A percentile compares a stretch with the other conserved stretches of the same genome.
Conservation (phyloP, 2,113 vertebrate genomes). For the Condylura cristata region DNA sequence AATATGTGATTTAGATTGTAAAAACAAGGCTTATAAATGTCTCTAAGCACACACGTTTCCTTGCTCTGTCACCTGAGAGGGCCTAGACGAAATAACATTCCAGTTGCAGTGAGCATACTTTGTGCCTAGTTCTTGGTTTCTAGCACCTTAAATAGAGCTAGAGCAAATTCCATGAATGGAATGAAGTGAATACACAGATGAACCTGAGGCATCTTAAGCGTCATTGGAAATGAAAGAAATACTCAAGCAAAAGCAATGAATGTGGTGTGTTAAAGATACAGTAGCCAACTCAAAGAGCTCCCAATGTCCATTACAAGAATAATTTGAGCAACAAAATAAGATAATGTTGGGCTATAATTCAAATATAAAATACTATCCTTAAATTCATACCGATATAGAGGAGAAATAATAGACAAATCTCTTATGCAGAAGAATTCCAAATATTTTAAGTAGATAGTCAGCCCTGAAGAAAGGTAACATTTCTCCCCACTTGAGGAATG, state of each 20-base stretch:
- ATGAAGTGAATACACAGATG: neutral
- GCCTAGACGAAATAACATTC: neutral
- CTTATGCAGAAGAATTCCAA: neutral
- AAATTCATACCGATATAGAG: neutral
- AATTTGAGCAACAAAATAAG: conserved; percentile 38
- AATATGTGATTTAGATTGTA: neutral
- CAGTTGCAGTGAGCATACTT: neutral
- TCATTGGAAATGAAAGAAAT: neutral
- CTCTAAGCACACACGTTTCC: neutral
- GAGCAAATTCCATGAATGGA: neutral
- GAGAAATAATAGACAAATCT: neutral
- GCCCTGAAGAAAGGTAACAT: neutral
- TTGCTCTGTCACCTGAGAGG: neutral
- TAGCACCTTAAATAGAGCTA: neutral
- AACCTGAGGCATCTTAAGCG: neutral
- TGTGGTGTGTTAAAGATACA: neutral
- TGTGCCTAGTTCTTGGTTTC: neutral
- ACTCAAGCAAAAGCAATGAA: neutral
- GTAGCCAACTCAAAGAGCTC: neutral
- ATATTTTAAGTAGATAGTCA: neutral
- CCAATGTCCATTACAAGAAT: neutral
- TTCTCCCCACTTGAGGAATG: neutral
- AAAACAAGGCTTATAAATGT: neutral
- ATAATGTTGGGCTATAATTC: neutral
- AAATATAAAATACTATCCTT: conserved; percentile 4